Conservation (phyloP, 1,140 invertebrate genomes). For the Bombus difficillimus region DNA sequence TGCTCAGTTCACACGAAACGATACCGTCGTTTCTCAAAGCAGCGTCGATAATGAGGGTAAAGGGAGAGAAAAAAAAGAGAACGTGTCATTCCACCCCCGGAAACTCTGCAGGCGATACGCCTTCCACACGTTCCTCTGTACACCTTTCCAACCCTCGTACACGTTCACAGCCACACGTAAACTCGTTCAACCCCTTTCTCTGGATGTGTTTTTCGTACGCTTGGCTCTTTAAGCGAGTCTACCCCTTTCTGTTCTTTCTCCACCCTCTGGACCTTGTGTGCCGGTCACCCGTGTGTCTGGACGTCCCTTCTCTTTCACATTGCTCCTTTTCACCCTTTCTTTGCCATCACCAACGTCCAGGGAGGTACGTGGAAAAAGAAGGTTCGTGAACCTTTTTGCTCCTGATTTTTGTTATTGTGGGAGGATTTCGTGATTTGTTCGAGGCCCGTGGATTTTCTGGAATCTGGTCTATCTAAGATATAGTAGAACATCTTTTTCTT, state of each 20-base stretch:
- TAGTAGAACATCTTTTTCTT: no score
- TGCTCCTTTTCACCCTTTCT: not conserved
- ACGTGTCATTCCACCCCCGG: not conserved
- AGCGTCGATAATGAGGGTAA: conserved; percentile 56
- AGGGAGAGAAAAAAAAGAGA: conserved; percentile 42
- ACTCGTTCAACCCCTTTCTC: conserved; percentile 14
- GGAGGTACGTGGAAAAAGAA: not conserved
- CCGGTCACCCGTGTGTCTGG: conserved; percentile 30
- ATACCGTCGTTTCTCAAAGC: conserved; percentile 53
- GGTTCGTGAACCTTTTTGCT: not conserved
- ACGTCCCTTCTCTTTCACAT: not conserved
- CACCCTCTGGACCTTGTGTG: not conserved
- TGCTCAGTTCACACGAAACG: conserved; percentile 52
- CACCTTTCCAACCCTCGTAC: not conserved
- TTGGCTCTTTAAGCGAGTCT: conserved; percentile 42
- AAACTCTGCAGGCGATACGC: conserved; percentile 41
- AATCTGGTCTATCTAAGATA: no score
- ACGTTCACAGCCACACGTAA: not conserved
- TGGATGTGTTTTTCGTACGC: conserved; percentile 36
- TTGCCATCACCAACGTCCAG: no score
- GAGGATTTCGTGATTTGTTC: not conserved
- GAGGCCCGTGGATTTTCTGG: no score
- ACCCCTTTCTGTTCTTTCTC: not conserved
- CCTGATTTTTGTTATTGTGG: not conserved
- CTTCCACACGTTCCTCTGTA: not conserved